Evolutionary conservation across 2,888 invertebrate species (phyloP), one percentile per base, ranked within the genome.

Genomic region (Spisula solida): DNA sequence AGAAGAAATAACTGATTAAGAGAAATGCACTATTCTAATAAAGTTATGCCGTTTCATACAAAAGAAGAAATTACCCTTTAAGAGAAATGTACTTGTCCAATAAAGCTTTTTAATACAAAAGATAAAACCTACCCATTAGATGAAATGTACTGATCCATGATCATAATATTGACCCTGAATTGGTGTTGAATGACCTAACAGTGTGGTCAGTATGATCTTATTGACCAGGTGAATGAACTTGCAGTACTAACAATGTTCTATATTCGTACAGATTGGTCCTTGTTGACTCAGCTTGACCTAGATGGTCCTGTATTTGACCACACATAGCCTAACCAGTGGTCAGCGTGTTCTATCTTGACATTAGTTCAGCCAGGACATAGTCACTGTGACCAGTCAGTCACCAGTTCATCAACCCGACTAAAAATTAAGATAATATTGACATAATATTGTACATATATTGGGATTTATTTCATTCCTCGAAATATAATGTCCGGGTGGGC

Each of bases 301-400:
- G 70, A 75, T 29, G 25, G 20, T 41, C 12, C 81, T 12, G 4
- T 29, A 31, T 20, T 81, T 81, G 70, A 86, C 82, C 81, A 86
- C 51, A 70, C 16, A 12, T 41, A n/a, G 10, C 75, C 16, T 82
- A 79, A 85, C 85, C 85, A 85, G 25, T 82, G 87, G 87, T 87
- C 87, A 87, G 20, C 34, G 78, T 82, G 87, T 82, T 82, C 87
- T 75, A 29, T 25, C 75, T n/a, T 82, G 87, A 82, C 82, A 31
- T 75, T 78, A 82, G 56, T 75, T 31, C 81, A 48, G 16, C 10
- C 34, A 78, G 78, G 29, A 84, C n/a, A 82, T 51, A 41, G 56
- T 85, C 85, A 79, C n/a, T 41, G 34, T 79, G 79, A 85, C 85
- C 85, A 85, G 29, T 16, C 31, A n/a, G 29, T 25, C 14, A 31